phyloP scores from a whole-genome alignment of 2,113 vertebrate genomes.

The Pitta sordida region DNA sequence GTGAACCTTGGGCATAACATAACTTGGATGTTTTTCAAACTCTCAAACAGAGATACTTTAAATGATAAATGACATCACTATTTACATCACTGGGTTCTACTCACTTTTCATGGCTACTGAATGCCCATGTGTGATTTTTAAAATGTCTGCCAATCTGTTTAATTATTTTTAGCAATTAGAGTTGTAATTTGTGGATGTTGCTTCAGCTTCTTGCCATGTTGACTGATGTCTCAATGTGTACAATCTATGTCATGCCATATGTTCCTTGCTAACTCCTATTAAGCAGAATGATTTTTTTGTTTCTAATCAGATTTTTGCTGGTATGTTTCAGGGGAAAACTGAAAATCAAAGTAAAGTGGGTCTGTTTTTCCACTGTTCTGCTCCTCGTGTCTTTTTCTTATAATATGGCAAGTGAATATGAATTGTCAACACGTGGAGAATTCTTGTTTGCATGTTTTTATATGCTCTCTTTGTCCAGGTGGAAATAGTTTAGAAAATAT shows the following conservation, averaged over 20 bases:
- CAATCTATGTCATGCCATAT: conserved; percentile 43
- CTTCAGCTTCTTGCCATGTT: conserved; percentile 45
- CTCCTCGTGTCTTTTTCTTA: background rate
- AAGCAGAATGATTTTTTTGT: conserved; percentile 10
- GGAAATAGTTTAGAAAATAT: background rate
- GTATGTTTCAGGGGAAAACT: conserved; percentile 1
- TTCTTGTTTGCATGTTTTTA: background rate
- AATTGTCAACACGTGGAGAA: background rate
- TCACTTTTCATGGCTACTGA: background rate
- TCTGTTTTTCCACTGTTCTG: background rate
- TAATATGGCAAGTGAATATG: background rate
- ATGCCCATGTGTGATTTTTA: background rate
- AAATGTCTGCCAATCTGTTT: conserved; percentile 38
- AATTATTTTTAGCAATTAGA: conserved; percentile 62
- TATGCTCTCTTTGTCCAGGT: background rate
- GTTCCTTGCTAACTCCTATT: conserved; percentile 28
- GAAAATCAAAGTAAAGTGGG: background rate
- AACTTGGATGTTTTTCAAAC: background rate
- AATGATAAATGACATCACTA: background rate
- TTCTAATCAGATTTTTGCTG: conserved; percentile 8
- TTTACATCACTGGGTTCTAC: background rate
- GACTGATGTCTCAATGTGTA: conserved; percentile 52
- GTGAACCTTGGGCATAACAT: background rate
- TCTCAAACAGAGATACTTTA: background rate
- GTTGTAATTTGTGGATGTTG: conserved; percentile 52